Conservation (phyloP, 2,797 vertebrate species). For the Buphagus erythrorhynchus region DNA sequence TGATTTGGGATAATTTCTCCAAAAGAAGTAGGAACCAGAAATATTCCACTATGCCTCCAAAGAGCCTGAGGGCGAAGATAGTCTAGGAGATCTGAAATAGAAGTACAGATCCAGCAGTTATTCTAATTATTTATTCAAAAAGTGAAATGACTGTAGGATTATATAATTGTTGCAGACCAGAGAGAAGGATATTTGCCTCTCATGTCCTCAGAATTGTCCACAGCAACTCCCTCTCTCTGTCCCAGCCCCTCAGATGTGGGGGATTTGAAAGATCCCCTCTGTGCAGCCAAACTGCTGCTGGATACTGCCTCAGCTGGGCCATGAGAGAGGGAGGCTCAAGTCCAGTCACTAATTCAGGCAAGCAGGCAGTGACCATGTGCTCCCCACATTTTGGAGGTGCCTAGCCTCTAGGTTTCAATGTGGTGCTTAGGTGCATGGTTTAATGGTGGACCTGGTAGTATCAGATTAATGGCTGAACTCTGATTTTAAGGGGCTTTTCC, state of each 20-base stretch:
- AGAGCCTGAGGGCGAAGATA: background rate
- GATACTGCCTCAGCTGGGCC: background rate
- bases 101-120: background rate
- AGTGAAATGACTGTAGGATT: background rate
- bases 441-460: background rate
- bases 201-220: background rate
- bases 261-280: background rate
- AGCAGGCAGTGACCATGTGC: background rate
- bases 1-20: background rate
- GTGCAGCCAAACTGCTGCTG: background rate
- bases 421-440: background rate
- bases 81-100: background rate
- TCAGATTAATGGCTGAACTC: background rate
- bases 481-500: background rate
- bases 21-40: background rate
- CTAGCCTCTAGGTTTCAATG: background rate
- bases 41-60: background rate
- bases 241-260: background rate
- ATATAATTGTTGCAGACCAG: background rate
- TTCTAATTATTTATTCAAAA: background rate
- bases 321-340: background rate
- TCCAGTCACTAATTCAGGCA: background rate
- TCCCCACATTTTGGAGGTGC: background rate
- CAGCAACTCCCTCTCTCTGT: background rate
- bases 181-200: background rate